Evolutionary conservation across 2,797 vertebrate species (phyloP).

Genomic region (Peromyscus nudipes): DNA sequence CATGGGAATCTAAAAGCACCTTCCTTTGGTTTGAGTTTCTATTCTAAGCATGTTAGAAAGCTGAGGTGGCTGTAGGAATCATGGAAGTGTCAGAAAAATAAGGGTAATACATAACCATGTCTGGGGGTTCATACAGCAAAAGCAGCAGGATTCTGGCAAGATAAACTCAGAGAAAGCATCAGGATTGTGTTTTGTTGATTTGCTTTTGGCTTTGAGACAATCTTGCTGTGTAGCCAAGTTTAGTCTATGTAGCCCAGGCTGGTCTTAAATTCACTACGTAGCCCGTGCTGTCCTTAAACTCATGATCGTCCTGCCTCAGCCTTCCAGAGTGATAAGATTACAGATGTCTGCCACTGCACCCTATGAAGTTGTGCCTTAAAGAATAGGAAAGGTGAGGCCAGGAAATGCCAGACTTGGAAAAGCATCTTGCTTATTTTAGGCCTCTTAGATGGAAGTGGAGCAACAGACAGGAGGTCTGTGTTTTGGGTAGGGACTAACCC

Average conservation of each 20-base stretch:
- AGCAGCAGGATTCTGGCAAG: background rate
- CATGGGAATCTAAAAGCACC: background rate
- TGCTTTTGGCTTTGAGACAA: background rate
- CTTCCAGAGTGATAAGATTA: background rate
- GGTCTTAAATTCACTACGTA: background rate
- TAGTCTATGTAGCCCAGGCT: background rate
- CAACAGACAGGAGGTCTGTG: accelerated
- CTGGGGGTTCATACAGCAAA: background rate
- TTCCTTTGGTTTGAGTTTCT: background rate
- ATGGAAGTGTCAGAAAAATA: background rate
- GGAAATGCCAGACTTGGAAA: background rate
- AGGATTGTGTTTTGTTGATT: background rate
- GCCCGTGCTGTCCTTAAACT: background rate
- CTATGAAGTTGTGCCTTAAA: too few species aligned
- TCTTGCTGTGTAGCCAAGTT: background rate
- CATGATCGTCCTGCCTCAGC: background rate
- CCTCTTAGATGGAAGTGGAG: background rate
- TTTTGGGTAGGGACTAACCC: background rate
- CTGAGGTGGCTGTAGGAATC: background rate
- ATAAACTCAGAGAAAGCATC: background rate
- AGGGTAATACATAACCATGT: too few species aligned
- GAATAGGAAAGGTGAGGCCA: background rate
- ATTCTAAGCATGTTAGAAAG: background rate
- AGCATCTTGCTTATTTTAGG: background rate
- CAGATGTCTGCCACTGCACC: background rate